phyloP scores from a whole-genome alignment of 2,888 invertebrate species.

The Adelphocoris suturalis region DNA sequence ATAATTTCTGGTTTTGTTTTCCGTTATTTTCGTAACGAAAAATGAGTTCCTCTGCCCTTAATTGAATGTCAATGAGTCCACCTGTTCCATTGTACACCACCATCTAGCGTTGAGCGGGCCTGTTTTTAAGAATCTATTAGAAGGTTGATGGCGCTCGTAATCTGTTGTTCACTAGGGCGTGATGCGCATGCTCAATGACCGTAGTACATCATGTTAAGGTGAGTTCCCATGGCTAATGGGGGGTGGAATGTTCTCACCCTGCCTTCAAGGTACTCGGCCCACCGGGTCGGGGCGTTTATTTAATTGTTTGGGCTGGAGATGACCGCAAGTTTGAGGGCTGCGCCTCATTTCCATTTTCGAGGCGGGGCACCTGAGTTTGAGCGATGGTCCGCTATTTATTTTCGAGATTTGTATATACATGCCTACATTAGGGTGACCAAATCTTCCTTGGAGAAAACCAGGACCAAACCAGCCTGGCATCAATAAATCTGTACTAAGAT shows the following conservation, averaged over 20 bases:
- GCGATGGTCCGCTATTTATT: not conserved
- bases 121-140: conserved; percentile 33
- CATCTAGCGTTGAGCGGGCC: not conserved
- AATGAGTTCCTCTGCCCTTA: not conserved
- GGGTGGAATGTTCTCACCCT: conserved; percentile 39
- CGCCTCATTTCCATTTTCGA: conserved; percentile 35
- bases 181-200: conserved; percentile 32
- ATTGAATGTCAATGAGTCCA: not conserved
- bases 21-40: not conserved
- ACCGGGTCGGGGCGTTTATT: not conserved
- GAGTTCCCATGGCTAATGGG: conserved; percentile 35
- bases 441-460: no score
- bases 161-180: conserved; percentile 27
- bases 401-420: not conserved
- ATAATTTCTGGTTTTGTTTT: no score
- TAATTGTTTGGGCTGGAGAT: conserved; percentile 20
- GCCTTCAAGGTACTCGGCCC: not conserved
- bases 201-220: conserved; percentile 17
- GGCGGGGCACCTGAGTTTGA: not conserved
- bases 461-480: no score
- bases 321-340: not conserved
- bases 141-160: conserved; percentile 23
- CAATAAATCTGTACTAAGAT: no score
- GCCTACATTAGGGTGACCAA: no score
- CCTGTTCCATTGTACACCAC: not conserved